Percentiles rank a stretch among this genome's conserved stretches.
These are phyloP conservation scores for Drosophila neocordata DNA, from an alignment of 1,140 invertebrate species.

Conservation along the genomic window DNA sequence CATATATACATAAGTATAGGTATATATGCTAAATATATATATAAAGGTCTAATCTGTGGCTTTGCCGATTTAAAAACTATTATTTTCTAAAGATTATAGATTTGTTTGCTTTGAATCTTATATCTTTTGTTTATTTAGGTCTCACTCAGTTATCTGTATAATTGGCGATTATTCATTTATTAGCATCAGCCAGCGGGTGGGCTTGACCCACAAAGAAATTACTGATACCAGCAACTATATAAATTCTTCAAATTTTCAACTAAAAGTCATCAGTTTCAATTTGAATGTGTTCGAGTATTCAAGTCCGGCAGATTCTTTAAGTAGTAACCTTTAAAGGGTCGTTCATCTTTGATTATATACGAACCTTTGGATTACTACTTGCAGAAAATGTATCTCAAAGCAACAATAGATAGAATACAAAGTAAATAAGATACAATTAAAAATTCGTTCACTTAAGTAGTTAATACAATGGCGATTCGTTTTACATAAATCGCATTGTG, in stretches of 20 bases:
- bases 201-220: not conserved
- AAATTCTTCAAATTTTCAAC: slow-evolving; percentile 27
- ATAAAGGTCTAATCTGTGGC: not conserved
- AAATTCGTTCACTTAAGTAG: slow-evolving; percentile 64
- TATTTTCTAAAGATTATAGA: not conserved
- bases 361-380: slow-evolving; percentile 65
- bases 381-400: slow-evolving; percentile 16
- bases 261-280: slow-evolving; percentile 9
- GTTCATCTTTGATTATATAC: not conserved
- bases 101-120: not conserved
- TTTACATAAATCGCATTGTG: slow-evolving; percentile 51
- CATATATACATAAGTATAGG: too few relatives aligned
- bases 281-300: slow-evolving; percentile 3
- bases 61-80: slow-evolving; percentile 19
- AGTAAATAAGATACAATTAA: not conserved
- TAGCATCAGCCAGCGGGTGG: not conserved
- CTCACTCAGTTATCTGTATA: not conserved
- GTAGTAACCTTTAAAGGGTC: slow-evolving; percentile 72
- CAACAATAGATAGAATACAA: not conserved
- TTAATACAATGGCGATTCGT: slow-evolving; percentile 64
- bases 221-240: slow-evolving; percentile 38
- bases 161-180: not conserved
- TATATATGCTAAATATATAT: not conserved
- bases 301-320: slow-evolving; percentile 39
- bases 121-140: slow-evolving; percentile 32